Conservation (phyloP, 2,113 vertebrate species). For the Beaufortia kweichowensis region DNA sequence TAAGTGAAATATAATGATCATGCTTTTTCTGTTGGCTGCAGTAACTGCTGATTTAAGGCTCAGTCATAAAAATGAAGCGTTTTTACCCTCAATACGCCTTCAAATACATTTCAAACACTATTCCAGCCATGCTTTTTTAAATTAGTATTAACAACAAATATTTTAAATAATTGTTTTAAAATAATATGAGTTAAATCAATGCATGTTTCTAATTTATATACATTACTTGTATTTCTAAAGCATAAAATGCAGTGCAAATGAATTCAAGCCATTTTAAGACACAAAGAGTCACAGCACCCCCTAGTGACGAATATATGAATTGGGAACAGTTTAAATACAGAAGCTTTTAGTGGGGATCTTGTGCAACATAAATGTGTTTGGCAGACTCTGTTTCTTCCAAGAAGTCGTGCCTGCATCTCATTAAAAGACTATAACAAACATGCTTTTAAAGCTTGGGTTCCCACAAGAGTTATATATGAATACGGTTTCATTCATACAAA, state of each 20-base stretch:
- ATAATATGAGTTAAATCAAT: too few species aligned
- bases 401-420: background rate
- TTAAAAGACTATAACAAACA: background rate
- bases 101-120: background rate
- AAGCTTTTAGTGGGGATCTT: too few species aligned
- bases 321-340: background rate
- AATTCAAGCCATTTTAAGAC: background rate
- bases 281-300: conserved; percentile 31
- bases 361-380: too few species aligned
- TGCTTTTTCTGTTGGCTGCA: conserved; percentile 29
- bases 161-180: too few species aligned
- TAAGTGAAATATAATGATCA: conserved; percentile 34
- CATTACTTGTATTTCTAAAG: background rate
- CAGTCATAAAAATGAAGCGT: conserved; percentile 15
- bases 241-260: background rate
- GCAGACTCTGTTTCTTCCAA: too few species aligned
- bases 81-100: background rate
- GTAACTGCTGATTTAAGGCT: conserved; percentile 33
- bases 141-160: too few species aligned
- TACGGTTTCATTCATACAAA: background rate
- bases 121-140: background rate
- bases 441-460: background rate
- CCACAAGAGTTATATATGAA: background rate
- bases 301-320: conserved; percentile 20
- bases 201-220: too few species aligned